Base-by-base conservation (phyloP, 2,888 invertebrate species). In the Metallyticus violacea region DNA sequence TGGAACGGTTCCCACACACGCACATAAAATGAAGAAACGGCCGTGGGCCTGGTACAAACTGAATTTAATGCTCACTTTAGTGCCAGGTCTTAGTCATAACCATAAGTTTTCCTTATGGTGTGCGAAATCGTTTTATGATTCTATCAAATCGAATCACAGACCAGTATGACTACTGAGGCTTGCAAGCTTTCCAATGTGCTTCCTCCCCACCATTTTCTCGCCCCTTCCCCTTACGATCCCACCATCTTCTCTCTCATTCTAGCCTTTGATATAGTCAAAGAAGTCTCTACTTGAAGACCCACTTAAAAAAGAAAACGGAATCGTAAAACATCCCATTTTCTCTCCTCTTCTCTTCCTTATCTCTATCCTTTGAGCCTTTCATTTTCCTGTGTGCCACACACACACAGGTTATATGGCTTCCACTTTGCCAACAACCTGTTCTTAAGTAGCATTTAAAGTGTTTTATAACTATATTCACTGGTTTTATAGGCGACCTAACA, bases 381-480 rank as follows among this genome's bases (percentile, higher is more conserved):
- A 62, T 62, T 62, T 62, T 62, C 40, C 40, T 15, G 15, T 62
- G 30, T 30, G 7, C 40, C 40, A 15, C 40, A 15, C 40, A 15
- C 40, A 15, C 40, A 62, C 15, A 26, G 27, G 77, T 77, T 83
- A 77, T 83, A 83, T 83, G 77, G 77, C 83, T 83, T 40, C 29
- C 7, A 83, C 83, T 28, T 83, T 77, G 83, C 83, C 83, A 83
- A 83, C 83, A 83, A 83, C 83, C 83, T 83, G 83, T 83, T 83
- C 26, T 9, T 22, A 28, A 83, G 77, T 77, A 83, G 77, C 83
- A 29, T 83, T 83, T 83, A 83, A 83, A 83, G 29, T 83, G 83
- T 83, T 83, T 83, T 83, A 83, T 83, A 83, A 83, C 83, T 27
- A 22, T 83, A 83, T 83, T 83, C 83, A 83, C 15, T 83, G 26